Evolutionary conservation across 2,113 vertebrate genomes (phyloP).

Genomic region (Plecotus auritus): DNA sequence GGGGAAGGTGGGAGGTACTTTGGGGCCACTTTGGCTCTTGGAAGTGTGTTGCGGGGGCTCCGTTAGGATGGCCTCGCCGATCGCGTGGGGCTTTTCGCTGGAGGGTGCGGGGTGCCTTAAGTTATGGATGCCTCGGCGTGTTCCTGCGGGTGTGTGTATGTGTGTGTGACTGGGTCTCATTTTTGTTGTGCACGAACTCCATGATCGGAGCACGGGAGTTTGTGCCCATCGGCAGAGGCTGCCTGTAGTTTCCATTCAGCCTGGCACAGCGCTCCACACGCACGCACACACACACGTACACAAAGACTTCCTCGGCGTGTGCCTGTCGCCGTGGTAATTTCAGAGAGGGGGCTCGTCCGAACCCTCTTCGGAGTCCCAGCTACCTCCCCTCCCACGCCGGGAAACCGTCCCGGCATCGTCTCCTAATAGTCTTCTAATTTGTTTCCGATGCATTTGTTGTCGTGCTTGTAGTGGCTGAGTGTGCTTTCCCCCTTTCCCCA

Average conservation of each 20-base stretch:
- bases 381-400: conserved; percentile 21
- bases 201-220: conserved; percentile 69
- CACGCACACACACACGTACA: conserved; percentile 73
- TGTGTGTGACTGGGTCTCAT: conserved; percentile 43
- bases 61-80: neutral
- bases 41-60: conserved; percentile 51
- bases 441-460: conserved; percentile 60
- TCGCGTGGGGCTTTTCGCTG: conserved; percentile 39
- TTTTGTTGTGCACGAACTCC: conserved; percentile 48
- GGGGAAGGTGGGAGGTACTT: conserved; percentile 55
- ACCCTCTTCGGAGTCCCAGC: neutral
- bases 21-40: conserved; percentile 64
- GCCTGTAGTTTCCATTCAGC: conserved; percentile 71
- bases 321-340: conserved; percentile 63
- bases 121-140: conserved; percentile 59
- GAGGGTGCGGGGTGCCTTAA: conserved; percentile 49
- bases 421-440: conserved; percentile 58
- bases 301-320: conserved; percentile 74
- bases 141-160: neutral
- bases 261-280: conserved; percentile 72
- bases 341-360: conserved; percentile 42
- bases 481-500: neutral
- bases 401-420: conserved; percentile 16
- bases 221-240: conserved; percentile 63
- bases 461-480: neutral